Percentiles rank a stretch among this genome's conserved stretches.
Evolutionary conservation across 2,888 invertebrate species (phyloP).

Genomic region (Magallana nippona): DNA sequence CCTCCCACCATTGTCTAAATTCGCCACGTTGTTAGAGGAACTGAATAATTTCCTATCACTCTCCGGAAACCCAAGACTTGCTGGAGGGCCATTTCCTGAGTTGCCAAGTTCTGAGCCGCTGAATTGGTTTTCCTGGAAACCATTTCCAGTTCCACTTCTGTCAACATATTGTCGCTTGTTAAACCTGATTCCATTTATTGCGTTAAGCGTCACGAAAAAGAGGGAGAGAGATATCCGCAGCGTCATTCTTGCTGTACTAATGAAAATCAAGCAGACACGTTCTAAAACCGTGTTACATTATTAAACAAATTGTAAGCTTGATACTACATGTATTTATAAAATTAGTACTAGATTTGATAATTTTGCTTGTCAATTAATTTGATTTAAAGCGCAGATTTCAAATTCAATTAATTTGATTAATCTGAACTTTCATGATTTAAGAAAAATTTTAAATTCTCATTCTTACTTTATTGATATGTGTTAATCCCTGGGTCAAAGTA

Average conservation of each 20-base stretch:
- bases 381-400: no score
- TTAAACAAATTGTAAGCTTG: not conserved
- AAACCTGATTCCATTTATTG: not conserved
- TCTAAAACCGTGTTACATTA: not conserved
- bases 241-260: not conserved
- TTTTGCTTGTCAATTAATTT: no score
- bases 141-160: not conserved
- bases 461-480: no score
- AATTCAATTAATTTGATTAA: no score
- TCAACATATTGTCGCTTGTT: not conserved
- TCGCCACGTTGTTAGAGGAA: not conserved
- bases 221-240: not conserved
- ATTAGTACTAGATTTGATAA: no score
- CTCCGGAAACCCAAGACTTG: not conserved
- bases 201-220: not conserved
- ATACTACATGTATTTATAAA: no score
- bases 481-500: no score
- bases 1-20: not conserved
- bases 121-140: constrained; percentile 7
- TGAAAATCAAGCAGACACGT: no score
- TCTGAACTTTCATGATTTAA: no score
- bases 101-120: not conserved
- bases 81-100: not conserved
- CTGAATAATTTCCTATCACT: constrained; percentile 6
- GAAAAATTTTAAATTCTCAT: no score